Evolutionary conservation across 2,113 vertebrate genomes (phyloP).

Genomic region (Corythoichthys intestinalis): DNA sequence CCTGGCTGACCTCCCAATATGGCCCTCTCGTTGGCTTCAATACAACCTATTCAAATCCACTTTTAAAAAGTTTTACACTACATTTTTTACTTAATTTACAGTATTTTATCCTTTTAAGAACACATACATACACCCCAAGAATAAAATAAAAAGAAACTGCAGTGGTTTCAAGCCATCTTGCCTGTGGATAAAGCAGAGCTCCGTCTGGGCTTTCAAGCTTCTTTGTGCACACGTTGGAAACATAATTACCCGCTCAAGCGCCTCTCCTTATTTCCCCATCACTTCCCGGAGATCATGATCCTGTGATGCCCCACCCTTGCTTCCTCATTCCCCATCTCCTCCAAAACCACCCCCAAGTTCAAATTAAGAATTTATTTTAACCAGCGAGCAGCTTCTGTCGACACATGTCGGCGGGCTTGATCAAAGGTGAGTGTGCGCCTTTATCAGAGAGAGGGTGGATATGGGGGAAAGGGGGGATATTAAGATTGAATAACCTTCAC

Average conservation of each 20-base stretch:
- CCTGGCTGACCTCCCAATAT: no score
- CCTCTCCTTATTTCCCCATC: slow-evolving; percentile 49
- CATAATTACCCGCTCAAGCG: slow-evolving; percentile 56
- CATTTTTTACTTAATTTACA: no score
- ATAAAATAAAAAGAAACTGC: slow-evolving; percentile 29
- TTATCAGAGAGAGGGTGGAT: slow-evolving; percentile 71
- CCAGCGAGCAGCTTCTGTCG: slow-evolving; percentile 73
- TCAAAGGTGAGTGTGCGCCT: slow-evolving; percentile 73
- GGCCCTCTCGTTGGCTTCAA: no score
- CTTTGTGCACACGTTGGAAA: slow-evolving; percentile 56
- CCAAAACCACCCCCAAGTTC: slow-evolving; percentile 58
- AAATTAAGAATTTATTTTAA: slow-evolving; percentile 79
- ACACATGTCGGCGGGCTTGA: slow-evolving; percentile 74
- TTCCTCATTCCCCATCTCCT: slow-evolving; percentile 19
- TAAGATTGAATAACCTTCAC: slow-evolving; percentile 81
- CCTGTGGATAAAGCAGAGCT: slow-evolving; percentile 32
- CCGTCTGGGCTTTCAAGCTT: slow-evolving; percentile 32
- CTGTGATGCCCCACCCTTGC: slow-evolving; percentile 36
- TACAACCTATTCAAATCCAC: no score
- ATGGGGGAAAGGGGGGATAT: slow-evolving; percentile 63
- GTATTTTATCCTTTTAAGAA: no score
- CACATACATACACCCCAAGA: slow-evolving; percentile 3
- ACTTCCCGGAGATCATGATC: slow-evolving; percentile 58
- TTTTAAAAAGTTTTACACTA: no score
- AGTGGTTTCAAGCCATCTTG: slow-evolving; percentile 21